These are phyloP conservation scores for Drosophila neonasuta DNA, from an alignment of 2,888 invertebrate species.

Conservation along the genomic window DNA sequence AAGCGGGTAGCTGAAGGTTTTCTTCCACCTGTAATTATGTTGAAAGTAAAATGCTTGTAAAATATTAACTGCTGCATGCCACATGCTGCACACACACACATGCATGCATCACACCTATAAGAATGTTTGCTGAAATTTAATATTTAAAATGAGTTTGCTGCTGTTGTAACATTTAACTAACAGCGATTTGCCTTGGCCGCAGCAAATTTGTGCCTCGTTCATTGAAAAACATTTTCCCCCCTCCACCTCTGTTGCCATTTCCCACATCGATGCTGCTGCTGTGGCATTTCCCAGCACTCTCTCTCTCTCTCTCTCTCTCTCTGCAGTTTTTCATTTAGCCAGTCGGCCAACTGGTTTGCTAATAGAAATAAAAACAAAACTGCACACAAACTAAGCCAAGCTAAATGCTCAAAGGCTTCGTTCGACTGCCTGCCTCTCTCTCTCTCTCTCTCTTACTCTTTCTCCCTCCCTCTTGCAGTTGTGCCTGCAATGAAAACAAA, in stretches of 20 bases:
- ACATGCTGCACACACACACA: conserved; percentile 50
- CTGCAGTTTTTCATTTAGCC: conserved; percentile 68
- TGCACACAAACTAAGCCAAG: conserved; percentile 73
- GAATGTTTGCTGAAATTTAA: conserved; percentile 47
- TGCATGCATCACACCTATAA: conserved; percentile 3
- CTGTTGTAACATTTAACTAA: conserved; percentile 57
- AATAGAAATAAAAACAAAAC: conserved; percentile 75
- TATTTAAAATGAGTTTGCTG: conserved; percentile 59
- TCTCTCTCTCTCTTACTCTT: conserved; percentile 1
- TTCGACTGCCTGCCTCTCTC: conserved; percentile 29
- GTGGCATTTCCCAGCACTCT: conserved; percentile 3
- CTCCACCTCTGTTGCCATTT: conserved; percentile 18
- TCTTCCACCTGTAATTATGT: conserved; percentile 73
- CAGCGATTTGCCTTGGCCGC: conserved; percentile 49
- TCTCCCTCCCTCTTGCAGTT: conserved; percentile 17
- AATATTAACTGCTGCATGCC: conserved; percentile 73
- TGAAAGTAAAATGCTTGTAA: conserved; percentile 74
- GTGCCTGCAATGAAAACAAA: conserved; percentile 70
- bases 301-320: conserved; percentile 12
- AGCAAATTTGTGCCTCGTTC: conserved; percentile 48
- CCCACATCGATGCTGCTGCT: conserved; percentile 6
- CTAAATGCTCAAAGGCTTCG: conserved; percentile 73
- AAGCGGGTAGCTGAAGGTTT: conserved; percentile 34
- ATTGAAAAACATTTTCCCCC: conserved; percentile 59
- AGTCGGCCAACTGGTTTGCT: conserved; percentile 66